Base-by-base conservation (phyloP, 2,888 invertebrate genomes). In the Bellardia bayeri region DNA sequence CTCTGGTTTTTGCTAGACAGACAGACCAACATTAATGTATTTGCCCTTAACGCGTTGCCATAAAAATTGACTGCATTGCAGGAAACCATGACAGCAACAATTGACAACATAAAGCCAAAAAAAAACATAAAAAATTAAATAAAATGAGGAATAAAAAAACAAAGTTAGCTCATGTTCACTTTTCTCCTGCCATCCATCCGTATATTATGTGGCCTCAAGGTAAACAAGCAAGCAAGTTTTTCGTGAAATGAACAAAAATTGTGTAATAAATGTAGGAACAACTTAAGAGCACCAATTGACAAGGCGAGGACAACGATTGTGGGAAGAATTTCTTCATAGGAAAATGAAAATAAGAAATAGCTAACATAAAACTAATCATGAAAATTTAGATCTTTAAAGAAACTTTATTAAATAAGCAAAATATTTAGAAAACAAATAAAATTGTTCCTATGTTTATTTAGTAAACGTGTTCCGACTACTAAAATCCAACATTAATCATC, bases 51-150 rank as follows among this genome's bases (percentile, higher is more conserved):
- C 71, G 71, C 14, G 82, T 69, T 76, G 37, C 72, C 42, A 75
- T 61, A 66, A 76, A 80, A 86, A 80, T 87, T 80, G 64, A 71
- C 83, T 86, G 86, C 86, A 83, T 83, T 78, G 83, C 86, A 71
- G 82, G 79, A 86, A 79, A 83, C 79, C 82, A 75, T 75, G 82
- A 86, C 82, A 86, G 79, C 82, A 61, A 54, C 66, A 87, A 87
- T 87, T 87, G 87, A 84, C 87, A 84, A 83, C 49, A 72, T 87
- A 87, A 87, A 81, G 72, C 76, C 76, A 54, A 69, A 80, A 75
- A 63, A 69, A 23, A 23, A 23, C 23, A 23, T 23, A 23, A 23
- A 76, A 69, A 81, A 83, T 61, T 61, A 76, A 42, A 64, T 64
- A 8, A 23, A 83, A 69, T 54, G 54, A 42, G 30, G 14, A 16